Conservation (phyloP, 2,113 vertebrate genomes). For the Brachyhypopomus gauderio region DNA sequence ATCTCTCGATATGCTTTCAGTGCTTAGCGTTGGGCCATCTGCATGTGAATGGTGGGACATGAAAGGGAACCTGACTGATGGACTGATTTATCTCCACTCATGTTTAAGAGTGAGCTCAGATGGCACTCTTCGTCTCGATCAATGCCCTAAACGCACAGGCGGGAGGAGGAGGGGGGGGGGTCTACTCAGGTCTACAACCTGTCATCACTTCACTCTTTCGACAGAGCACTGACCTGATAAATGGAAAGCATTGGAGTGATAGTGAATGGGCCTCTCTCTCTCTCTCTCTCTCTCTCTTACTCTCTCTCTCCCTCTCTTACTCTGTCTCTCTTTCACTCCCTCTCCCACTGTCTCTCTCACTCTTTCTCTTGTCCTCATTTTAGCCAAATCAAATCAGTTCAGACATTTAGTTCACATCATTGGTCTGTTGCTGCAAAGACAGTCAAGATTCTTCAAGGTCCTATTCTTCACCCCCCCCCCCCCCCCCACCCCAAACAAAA, state of each 20-base stretch:
- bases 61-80: conserved; percentile 15
- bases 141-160: conserved; percentile 28
- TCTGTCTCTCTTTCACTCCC: neutral
- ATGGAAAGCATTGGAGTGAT: conserved; percentile 34
- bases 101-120: conserved; percentile 30
- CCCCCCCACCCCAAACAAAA: no score
- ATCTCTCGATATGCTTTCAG: neutral
- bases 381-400: conserved; percentile 28
- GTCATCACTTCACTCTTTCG: conserved; percentile 41
- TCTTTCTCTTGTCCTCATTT: neutral
- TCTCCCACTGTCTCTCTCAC: neutral
- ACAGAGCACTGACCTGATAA: conserved; percentile 52
- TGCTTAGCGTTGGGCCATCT: neutral
- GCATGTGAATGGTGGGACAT: neutral
- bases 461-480: neutral
- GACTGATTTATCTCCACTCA: conserved; percentile 24
- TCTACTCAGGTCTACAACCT: neutral
- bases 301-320: neutral
- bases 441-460: no score
- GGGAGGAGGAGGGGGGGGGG: neutral
- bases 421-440: neutral
- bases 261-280: neutral
- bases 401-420: conserved; percentile 21
- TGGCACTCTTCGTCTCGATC: neutral
- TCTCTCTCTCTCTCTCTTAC: neutral